Conservation (phyloP, 2,888 invertebrate genomes). For the Pachycephus smyrnensis region DNA sequence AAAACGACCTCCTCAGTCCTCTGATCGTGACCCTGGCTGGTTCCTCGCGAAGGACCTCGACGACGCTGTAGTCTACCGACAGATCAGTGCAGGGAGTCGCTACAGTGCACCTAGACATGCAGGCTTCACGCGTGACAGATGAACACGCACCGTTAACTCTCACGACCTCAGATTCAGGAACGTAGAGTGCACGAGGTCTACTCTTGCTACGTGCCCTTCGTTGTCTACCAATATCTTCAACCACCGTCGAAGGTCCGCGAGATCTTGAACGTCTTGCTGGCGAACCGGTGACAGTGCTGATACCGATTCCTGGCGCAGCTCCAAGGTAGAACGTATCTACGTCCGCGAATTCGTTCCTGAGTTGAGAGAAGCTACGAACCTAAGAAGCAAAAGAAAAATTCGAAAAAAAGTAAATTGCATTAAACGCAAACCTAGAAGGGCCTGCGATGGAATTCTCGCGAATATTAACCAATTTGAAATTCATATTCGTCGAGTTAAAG, state of each 20-base stretch:
- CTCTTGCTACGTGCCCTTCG: slow-evolving; percentile 85
- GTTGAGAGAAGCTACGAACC: slow-evolving; percentile 93
- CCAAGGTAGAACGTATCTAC: slow-evolving; percentile 92
- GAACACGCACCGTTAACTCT: slow-evolving; percentile 75
- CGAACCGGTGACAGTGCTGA: slow-evolving; percentile 69
- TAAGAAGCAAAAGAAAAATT: slow-evolving; percentile 51
- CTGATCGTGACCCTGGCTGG: slow-evolving; percentile 86
- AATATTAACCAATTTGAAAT: slow-evolving; percentile 63
- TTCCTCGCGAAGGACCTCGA: slow-evolving; percentile 88
- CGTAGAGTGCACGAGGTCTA: slow-evolving; percentile 85
- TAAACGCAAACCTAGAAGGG: no score
- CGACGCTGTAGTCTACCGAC: slow-evolving; percentile 80
- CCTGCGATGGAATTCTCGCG: slow-evolving; percentile 12
- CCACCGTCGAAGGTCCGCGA: slow-evolving; percentile 68
- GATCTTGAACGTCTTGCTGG: slow-evolving; percentile 77
- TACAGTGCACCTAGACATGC: neutral
- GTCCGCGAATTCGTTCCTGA: slow-evolving; percentile 92
- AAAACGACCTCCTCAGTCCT: slow-evolving; percentile 85
- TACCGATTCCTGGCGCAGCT: slow-evolving; percentile 68
- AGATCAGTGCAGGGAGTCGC: neutral
- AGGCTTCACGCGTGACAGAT: neutral
- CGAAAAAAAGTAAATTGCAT: no score
- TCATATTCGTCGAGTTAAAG: slow-evolving; percentile 63
- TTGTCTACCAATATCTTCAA: slow-evolving; percentile 71
- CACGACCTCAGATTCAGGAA: slow-evolving; percentile 85